Conservation (phyloP, 1,140 invertebrate genomes). For the Polyergus mexicanus region DNA sequence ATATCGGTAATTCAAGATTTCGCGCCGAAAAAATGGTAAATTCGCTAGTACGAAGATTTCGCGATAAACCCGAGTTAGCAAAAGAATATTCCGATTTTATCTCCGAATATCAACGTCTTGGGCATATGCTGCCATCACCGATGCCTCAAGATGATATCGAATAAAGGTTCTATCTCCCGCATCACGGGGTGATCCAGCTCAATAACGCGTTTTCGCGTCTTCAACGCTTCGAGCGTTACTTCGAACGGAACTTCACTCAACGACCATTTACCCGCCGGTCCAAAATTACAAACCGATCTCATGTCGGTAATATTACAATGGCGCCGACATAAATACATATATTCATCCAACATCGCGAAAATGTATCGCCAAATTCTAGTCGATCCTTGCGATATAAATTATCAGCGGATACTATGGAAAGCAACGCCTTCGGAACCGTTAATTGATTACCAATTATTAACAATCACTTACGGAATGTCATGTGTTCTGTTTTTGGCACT, state of each 20-base stretch:
- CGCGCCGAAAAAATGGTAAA: background rate
- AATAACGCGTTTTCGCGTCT: background rate
- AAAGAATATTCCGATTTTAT: background rate
- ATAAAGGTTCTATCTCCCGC: background rate
- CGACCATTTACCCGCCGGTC: background rate
- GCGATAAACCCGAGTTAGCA: background rate
- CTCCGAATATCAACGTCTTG: background rate
- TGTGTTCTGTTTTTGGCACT: background rate
- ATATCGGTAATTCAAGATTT: background rate
- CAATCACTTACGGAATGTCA: background rate
- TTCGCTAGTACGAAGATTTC: rapidly evolving
- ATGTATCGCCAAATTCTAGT: conserved; percentile 71
- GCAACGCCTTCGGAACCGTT: too few relatives aligned
- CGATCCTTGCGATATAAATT: background rate
- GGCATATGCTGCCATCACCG: background rate
- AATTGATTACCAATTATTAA: background rate
- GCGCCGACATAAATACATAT: conserved; percentile 70
- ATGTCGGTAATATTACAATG: conserved; percentile 65
- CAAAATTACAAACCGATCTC: background rate
- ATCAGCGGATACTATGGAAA: background rate
- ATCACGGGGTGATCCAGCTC: background rate
- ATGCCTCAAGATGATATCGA: too few relatives aligned
- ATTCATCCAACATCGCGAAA: conserved; percentile 73
- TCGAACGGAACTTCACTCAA: background rate
- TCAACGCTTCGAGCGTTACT: background rate